A percentile compares a stretch with the other conserved stretches of the same genome.
These are phyloP conservation scores for Tylochromis polylepis DNA, from an alignment of 2,113 vertebrate species.

Conservation along the genomic window DNA sequence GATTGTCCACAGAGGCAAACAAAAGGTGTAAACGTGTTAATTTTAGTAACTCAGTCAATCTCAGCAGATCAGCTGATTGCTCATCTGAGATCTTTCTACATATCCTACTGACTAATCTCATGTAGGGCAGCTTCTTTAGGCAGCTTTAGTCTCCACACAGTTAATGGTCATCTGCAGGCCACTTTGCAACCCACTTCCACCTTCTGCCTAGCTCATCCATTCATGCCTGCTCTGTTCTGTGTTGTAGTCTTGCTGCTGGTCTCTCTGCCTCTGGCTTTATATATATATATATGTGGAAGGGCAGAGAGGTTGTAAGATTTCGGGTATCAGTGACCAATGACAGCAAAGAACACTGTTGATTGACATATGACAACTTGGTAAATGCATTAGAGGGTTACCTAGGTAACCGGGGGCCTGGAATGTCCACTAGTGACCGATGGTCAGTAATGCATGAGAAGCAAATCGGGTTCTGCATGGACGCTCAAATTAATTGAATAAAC, in stretches of 20 bases:
- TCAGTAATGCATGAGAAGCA: neutral
- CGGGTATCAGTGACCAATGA: rapidly evolving
- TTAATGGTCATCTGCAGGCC: neutral
- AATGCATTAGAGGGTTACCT: neutral
- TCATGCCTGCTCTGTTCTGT: neutral
- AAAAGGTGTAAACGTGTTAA: too few species aligned
- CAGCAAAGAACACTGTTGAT: neutral
- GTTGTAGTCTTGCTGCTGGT: neutral
- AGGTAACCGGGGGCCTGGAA: rapidly evolving
- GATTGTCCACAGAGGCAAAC: too few species aligned
- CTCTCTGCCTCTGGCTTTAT: neutral
- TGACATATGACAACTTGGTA: neutral
- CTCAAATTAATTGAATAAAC: neutral
- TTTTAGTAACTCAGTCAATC: too few species aligned
- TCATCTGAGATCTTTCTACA: neutral
- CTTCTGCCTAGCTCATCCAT: neutral
- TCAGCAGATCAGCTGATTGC: neutral
- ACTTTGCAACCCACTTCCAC: neutral
- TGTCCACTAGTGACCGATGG: neutral
- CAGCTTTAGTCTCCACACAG: neutral
- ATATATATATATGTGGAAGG: neutral
- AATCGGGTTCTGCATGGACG: rapidly evolving
- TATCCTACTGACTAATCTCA: neutral
- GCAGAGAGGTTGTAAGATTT: neutral
- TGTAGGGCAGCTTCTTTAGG: neutral